Evolutionary conservation across 2,888 invertebrate species (phyloP), one percentile per base, ranked within the genome.

Genomic region (Cataglyphis albicans): DNA sequence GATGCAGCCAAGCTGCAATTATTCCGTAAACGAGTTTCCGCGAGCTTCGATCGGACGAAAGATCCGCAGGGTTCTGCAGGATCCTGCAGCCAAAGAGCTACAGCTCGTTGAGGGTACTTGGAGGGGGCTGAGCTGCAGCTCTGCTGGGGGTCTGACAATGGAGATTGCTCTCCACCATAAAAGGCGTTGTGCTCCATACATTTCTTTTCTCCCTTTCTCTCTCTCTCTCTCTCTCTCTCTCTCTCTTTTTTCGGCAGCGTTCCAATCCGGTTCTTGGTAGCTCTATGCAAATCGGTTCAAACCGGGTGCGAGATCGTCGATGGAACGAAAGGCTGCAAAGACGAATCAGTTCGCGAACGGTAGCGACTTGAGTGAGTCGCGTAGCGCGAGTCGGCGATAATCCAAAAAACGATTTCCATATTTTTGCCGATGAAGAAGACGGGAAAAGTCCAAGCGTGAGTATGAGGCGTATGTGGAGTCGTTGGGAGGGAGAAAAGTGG

Each of bases 71-170:
- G 57, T 83, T 89, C 90, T 90, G 90, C 89, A 89, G 84, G 59
- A 82, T 76, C 70, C 86, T 91, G 92, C 92, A 92, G 88, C 85
- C 52, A 78, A 41, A 67, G 48, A 52, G 35, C 81, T 87, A 91
- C 90, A 91, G 82, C 75, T 70, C 41, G 82, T 48, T 64, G 55
- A 67, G 89, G 89, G 89, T 87, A 81, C 82, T 74, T 86, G 85
- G 89, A 89, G 86, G 92, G 90, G 89, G 86, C 81, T 41, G 89
- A 87, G 91, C 90, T 91, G 87, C 83, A 90, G 89, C 93, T 93
- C 91, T 85, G 93, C 93, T 92, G 94, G 94, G 94, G 94, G 93
- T 92, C 92, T 88, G 89, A 94, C 94, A 94, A 94, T 93, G 90
- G 90, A 87, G 88, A 90, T 86, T 83, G 86, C 86, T 87, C 82